Evolutionary conservation across 2,113 vertebrate genomes (phyloP), one percentile per base, ranked within the genome.

Genomic region (Cheilinus undulatus): DNA sequence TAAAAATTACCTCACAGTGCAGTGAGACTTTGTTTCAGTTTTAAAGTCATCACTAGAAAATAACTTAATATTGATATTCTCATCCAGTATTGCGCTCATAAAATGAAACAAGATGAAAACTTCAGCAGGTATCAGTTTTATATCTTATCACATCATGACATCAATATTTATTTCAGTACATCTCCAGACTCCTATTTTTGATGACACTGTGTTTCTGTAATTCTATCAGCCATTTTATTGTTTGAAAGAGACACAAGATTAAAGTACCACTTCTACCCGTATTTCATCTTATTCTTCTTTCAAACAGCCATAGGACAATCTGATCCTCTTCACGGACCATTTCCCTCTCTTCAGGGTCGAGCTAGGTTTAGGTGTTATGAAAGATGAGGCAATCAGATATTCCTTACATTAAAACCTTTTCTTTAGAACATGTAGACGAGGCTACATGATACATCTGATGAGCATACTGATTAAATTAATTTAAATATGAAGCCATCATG

Each of bases 121-220:
- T 7, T 17, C 4, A 66, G 30, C 27, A 4, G 24, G 27, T 14
- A 65, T 42, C 7, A 13, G 22, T 45, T 56, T 68, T n/a, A n/a
- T n/a, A n/a, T n/a, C n/a, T n/a, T n/a, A n/a, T n/a, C 32, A 20
- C 17, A 42, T 57, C 15, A 49, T 23, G 49, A 43, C 48, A 36
- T 65, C 58, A 67, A 56, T 70, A 64, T 62, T 48, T 42, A 53
- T 23, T 24, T 27, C 50, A 30, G 12, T 22, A 49, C 52, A 22
- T 40, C 51, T 36, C 40, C 36, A 9, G 53, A 40, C 27, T 23
- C 17, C 10, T 53, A 0, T 0, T n/a, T 65, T 78, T 64, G 13
- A 54, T 50, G 30, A 73, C 38, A 36, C 24, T 15, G 10, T 15
- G 0, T 14, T 68, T 76, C 24, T 45, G 24, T 46, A 11, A 69